Evolutionary conservation across 2,797 vertebrate genomes (phyloP).

Genomic region (Nannoperca australis): DNA sequence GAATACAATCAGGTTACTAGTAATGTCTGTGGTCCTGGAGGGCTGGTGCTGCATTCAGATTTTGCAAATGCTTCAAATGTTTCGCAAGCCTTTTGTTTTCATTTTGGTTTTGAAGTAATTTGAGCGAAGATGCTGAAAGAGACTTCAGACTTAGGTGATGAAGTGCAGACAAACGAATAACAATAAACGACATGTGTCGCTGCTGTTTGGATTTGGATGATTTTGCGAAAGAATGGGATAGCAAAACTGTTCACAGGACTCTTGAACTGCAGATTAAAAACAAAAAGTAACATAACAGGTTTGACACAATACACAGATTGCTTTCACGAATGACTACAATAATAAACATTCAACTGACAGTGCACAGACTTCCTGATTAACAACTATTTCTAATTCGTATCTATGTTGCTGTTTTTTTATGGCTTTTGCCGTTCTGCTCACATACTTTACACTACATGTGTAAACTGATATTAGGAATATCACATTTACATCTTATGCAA

Average conservation of each 20-base stretch:
- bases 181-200: background rate
- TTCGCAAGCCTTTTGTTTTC: background rate
- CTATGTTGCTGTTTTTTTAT: too few species aligned
- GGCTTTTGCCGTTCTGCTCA: background rate
- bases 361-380: slow-evolving; percentile 11
- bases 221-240: background rate
- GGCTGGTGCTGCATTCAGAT: background rate
- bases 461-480: background rate
- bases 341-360: slow-evolving; percentile 5
- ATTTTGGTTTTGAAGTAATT: background rate
- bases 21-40: slow-evolving; percentile 11
- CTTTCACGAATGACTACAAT: slow-evolving; percentile 3
- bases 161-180: slow-evolving; percentile 15
- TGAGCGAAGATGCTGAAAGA: background rate
- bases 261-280: background rate
- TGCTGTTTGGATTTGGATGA: background rate
- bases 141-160: background rate
- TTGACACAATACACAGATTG: background rate
- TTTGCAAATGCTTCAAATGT: background rate
- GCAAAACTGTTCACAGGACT: background rate
- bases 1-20: slow-evolving; percentile 37
- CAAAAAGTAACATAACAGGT: background rate
- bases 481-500: background rate
- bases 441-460: background rate
- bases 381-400: slow-evolving; percentile 9